These are phyloP conservation scores for Cynopterus brachyotis DNA, from an alignment of 2,113 vertebrate genomes.

Conservation along the genomic window DNA sequence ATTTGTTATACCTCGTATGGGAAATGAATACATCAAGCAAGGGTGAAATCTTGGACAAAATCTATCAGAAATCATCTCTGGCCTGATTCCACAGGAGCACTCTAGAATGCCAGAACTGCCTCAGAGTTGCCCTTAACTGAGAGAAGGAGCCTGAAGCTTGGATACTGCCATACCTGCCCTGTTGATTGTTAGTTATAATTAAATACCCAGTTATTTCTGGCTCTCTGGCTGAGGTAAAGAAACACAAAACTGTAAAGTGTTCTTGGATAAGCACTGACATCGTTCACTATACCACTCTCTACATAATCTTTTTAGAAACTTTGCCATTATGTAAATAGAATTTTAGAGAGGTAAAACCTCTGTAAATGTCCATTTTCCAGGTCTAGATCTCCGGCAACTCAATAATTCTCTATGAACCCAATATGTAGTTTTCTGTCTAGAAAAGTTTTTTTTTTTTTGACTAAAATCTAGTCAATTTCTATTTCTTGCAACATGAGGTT, in stretches of 20 bases:
- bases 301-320: background rate
- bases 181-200: background rate
- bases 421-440: background rate
- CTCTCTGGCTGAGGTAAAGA: background rate
- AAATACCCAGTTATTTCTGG: background rate
- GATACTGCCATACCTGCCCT: background rate
- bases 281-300: background rate
- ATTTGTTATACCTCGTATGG: background rate
- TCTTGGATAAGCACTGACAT: background rate
- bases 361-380: background rate
- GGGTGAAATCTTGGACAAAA: background rate
- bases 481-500: background rate
- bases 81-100: background rate
- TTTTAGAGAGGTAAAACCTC: background rate
- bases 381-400: background rate
- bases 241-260: background rate
- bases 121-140: background rate
- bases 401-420: background rate
- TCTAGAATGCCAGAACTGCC: fast-evolving
- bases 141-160: background rate
- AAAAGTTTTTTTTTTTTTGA: background rate
- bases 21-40: background rate
- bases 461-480: background rate
- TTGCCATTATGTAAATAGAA: background rate
- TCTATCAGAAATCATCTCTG: background rate